phyloP scores from a whole-genome alignment of 2,888 invertebrate genomes.

The Ethmia dodecea region DNA sequence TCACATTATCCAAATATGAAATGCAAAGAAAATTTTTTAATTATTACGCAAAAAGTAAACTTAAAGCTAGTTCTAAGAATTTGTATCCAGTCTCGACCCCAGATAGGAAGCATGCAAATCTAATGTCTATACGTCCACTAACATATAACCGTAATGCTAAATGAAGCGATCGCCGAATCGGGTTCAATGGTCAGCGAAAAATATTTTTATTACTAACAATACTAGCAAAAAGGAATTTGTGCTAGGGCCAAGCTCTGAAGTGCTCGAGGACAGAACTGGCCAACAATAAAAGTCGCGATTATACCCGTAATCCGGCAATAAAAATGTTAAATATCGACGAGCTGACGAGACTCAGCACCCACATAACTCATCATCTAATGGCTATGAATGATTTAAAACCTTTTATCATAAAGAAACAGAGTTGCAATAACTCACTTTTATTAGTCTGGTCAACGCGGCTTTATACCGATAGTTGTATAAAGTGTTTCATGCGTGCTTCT shows the following conservation, averaged over 20 bases:
- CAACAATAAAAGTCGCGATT: slow-evolving; percentile 57
- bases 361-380: slow-evolving; percentile 75
- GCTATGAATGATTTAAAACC: slow-evolving; percentile 74
- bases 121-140: slow-evolving; percentile 60
- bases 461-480: slow-evolving; percentile 64
- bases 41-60: slow-evolving; percentile 48
- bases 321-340: slow-evolving; percentile 69
- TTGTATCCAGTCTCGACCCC: slow-evolving; percentile 40
- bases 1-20: slow-evolving; percentile 13
- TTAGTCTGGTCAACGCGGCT: slow-evolving; percentile 68
- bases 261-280: slow-evolving; percentile 37
- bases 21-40: slow-evolving; percentile 26
- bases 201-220: slow-evolving; percentile 65
- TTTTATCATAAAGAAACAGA: slow-evolving; percentile 74
- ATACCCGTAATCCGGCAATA: slow-evolving; percentile 65
- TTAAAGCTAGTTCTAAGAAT: slow-evolving; percentile 46
- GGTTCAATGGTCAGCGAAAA: slow-evolving; percentile 68
- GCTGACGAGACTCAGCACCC: slow-evolving; percentile 68
- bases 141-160: slow-evolving; percentile 65
- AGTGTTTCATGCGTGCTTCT: slow-evolving; percentile 47
- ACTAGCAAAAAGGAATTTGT: slow-evolving; percentile 58
- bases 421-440: slow-evolving; percentile 73
- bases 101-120: slow-evolving; percentile 66
- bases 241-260: slow-evolving; percentile 38
- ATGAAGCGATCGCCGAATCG: slow-evolving; percentile 69